Evolutionary conservation across 2,888 invertebrate species (phyloP), one percentile per base, ranked within the genome.

Genomic region (Caradrina clavipalpis): DNA sequence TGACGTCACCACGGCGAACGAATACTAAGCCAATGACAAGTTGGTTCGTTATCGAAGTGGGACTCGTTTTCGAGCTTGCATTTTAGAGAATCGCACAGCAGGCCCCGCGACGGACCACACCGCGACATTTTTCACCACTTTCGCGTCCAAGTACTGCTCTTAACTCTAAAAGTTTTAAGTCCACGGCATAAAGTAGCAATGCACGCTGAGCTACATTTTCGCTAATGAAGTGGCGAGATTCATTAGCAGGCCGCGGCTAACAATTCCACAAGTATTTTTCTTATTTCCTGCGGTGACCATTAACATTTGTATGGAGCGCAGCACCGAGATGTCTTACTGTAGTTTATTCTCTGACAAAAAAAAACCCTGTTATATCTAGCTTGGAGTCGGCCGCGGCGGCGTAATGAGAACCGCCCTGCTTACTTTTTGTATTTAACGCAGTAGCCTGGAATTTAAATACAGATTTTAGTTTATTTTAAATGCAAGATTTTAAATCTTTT

Each of bases 261-360:
- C 55, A 75, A 72, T 74, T 69, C 60, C 61, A 47, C 69, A 67
- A 80, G 69, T 71, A 78, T 80, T 82, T 81, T 78, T 84, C 69
- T 82, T 83, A 80, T 82, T 84, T 82, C 69, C 73, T 62, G 65
- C 64, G 55, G 80, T 53, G 60, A 72, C 80, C 75, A 72, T 87
- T 81, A 74, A 71, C 54, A 80, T 80, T 75, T 69, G 50, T 78
- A 64, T 73, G 45, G 56, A 42, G 56, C 63, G 45, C 59, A 51
- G 57, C 51, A 49, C 53, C 0, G 42, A 56, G 67, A 62, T 67
- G 58, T 62, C 21, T 55, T 66, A 67, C 58, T n/a, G n/a, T n/a
- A n/a, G n/a, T n/a, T 73, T 71, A 71, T 68, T 65, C 49, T 42
- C 22, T 57, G 31, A 57, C 47, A 60, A 76, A 59, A 75, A 58